A percentile compares a stretch with the other conserved stretches of the same genome.
These are phyloP conservation scores for Hesperophylax magnus DNA, from an alignment of 1,140 invertebrate genomes.

Conservation along the genomic window DNA sequence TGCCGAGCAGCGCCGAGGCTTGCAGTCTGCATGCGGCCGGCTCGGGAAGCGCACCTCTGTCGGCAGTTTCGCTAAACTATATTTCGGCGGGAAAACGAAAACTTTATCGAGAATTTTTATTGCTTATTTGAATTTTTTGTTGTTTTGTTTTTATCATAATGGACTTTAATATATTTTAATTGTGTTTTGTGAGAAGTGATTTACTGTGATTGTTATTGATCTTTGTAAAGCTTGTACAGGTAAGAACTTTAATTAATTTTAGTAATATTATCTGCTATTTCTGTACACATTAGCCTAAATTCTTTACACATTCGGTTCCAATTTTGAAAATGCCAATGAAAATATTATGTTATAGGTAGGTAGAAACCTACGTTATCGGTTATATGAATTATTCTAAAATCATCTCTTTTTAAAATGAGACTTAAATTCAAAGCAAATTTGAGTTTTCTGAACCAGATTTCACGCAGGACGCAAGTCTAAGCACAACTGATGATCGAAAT, in stretches of 20 bases:
- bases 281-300: no score
- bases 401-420: no score
- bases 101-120: not conserved
- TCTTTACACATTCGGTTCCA: no score
- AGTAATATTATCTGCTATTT: no score
- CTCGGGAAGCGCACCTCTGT: slow-evolving; percentile 17
- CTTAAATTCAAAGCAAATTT: no score
- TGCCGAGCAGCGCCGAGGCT: not conserved
- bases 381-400: no score
- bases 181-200: not conserved
- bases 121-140: not conserved
- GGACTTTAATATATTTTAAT: not conserved
- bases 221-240: not conserved
- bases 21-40: slow-evolving; percentile 46
- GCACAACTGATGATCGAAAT: no score
- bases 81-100: slow-evolving; percentile 33
- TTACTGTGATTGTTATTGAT: not conserved
- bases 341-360: no score
- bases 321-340: no score
- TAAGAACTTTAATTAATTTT: not conserved
- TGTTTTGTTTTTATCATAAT: not conserved
- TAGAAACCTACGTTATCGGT: no score
- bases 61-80: not conserved
- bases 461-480: no score
- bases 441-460: no score